Evolutionary conservation across 2,113 vertebrate species (phyloP), one percentile per base, ranked within the genome.

Genomic region (Cottus gobio): DNA sequence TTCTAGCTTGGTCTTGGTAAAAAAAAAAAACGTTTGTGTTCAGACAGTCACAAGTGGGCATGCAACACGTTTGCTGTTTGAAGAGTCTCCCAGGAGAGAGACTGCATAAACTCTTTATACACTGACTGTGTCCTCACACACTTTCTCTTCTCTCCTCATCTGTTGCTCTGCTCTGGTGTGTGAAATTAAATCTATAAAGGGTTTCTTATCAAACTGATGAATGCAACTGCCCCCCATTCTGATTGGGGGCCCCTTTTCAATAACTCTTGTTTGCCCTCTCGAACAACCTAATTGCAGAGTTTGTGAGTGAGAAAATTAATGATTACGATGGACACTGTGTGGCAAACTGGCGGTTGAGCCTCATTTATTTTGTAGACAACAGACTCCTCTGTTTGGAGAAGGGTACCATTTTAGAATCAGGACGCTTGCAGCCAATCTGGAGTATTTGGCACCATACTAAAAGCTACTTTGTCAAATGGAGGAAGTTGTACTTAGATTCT

Each of bases 331-430:
- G 42, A 30, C 31, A 36, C n/a, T 79, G 70, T 75, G 63, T 28
- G n/a, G n/a, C 13, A 42, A 34, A 74, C 78, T 89, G 69, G 72
- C 16, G 12, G 77, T 31, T 50, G 58, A 46, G 77, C 67, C 79
- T 77, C 81, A 91, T 91, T 89, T 85, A 86, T 91, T 79, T 63
- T 76, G 63, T 64, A 67, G 73, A 93, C 83, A 85, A 86, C 79
- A 76, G 83, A 74, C 62, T 16, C 65, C 77, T 85, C 79, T 80
- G 80, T 90, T 67, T 42, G 67, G 70, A 69, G 52, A 82, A 81
- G 54, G 71, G 85, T 61, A 71, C 66, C 10, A 54, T 64, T 79
- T 79, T 30, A 67, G 28, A 71, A 60, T 76, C 75, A 48, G 72
- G 73, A 36, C 66, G 68, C 52, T 18, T 39, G 65, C 36, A 67